Evolutionary conservation across 2,888 invertebrate species (phyloP).

Genomic region (Lacanobia oleracea): DNA sequence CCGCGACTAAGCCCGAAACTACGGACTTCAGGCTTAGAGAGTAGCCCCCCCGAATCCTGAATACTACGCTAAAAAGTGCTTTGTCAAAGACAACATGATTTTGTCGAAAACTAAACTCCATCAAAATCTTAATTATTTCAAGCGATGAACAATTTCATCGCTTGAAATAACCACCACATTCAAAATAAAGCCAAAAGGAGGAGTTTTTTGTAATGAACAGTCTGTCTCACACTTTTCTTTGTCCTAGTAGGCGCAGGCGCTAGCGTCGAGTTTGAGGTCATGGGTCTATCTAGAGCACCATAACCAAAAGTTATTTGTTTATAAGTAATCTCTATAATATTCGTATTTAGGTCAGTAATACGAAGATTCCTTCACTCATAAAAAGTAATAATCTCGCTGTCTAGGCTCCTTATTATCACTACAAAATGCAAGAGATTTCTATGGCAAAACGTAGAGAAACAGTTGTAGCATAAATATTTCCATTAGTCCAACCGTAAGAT

Average conservation of each 20-base stretch:
- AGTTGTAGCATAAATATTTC: not conserved
- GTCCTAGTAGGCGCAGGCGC: not conserved
- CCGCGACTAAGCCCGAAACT: too few relatives aligned
- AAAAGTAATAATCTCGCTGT: too few relatives aligned
- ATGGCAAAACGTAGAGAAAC: not conserved
- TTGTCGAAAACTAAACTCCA: not conserved
- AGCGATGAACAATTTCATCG: too few relatives aligned
- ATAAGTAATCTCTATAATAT: not conserved
- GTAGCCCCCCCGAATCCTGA: too few relatives aligned
- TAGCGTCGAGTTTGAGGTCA: not conserved
- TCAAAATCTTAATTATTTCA: too few relatives aligned
- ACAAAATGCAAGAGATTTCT: too few relatives aligned
- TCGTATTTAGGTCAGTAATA: too few relatives aligned
- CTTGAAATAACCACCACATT: too few relatives aligned
- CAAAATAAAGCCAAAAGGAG: not conserved
- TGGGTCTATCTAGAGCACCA: not conserved
- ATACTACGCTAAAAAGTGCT: not conserved
- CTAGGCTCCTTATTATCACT: too few relatives aligned
- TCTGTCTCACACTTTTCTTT: not conserved
- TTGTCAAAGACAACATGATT: too few relatives aligned
- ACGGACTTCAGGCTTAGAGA: too few relatives aligned
- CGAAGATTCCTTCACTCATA: too few relatives aligned
- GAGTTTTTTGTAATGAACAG: not conserved
- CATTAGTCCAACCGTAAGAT: constrained; percentile 12
- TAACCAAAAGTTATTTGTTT: not conserved